These are phyloP conservation scores for Peucedramus taeniatus DNA, from an alignment of 2,113 vertebrate genomes.

Conservation along the genomic window DNA sequence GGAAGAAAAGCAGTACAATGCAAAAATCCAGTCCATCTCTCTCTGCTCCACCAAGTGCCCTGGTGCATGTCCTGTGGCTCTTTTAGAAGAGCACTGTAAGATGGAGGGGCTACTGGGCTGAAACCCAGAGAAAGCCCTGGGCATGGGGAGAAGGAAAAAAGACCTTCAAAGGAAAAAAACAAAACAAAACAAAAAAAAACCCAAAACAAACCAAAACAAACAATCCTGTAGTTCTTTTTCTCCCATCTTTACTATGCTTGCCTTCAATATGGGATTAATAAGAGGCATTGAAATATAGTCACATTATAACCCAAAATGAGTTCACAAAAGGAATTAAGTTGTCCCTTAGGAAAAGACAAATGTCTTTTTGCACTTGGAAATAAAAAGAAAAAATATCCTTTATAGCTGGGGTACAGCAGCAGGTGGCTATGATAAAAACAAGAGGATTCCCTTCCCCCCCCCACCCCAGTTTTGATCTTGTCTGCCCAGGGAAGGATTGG, in stretches of 20 bases:
- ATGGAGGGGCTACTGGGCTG: background rate
- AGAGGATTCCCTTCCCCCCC: background rate
- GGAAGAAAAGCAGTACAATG: background rate
- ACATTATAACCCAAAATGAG: background rate
- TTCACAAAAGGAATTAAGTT: background rate
- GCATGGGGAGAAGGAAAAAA: background rate
- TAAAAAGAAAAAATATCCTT: background rate
- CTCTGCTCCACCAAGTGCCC: background rate
- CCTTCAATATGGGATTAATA: background rate
- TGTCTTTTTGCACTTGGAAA: background rate
- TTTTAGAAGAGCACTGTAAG: background rate
- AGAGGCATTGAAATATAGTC: background rate
- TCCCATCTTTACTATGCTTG: background rate
- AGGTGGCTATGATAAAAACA: fast-evolving
- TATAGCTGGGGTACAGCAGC: background rate
- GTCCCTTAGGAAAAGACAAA: background rate
- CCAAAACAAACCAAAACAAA: background rate
- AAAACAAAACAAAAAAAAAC: background rate
- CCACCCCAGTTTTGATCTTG: background rate
- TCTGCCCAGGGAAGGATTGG: background rate
- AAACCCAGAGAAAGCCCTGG: background rate
- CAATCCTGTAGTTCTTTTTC: background rate
- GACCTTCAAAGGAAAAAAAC: background rate
- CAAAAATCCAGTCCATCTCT: background rate
- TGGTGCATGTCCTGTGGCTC: fast-evolving